Percentiles rank a stretch among this genome's conserved stretches.
These are phyloP conservation scores for Lycodopsis pacificus DNA, from an alignment of 2,797 vertebrate species.

Conservation along the genomic window DNA sequence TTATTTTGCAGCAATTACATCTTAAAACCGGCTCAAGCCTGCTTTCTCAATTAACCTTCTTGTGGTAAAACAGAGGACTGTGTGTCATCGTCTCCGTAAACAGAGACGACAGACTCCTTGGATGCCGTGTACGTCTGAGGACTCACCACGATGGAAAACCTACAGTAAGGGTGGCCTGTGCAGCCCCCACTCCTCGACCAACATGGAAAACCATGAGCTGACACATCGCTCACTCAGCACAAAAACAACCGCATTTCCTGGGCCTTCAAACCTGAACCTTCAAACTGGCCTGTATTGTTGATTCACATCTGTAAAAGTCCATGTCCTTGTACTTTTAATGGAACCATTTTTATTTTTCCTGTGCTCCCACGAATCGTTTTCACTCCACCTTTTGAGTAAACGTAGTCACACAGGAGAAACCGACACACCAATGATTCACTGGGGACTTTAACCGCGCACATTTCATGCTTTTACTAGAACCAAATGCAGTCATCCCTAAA, in stretches of 20 bases:
- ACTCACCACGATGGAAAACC: constrained; percentile 82
- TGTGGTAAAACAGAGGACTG: constrained; percentile 56
- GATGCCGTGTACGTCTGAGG: constrained; percentile 70
- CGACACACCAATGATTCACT: constrained; percentile 2
- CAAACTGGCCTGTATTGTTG: constrained; percentile 66
- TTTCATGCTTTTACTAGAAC: constrained; percentile 19
- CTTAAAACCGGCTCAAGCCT: constrained; percentile 40
- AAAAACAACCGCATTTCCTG: constrained; percentile 75
- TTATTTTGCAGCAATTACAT: constrained; percentile 23
- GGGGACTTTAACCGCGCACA: constrained; percentile 19
- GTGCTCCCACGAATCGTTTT: constrained; percentile 18
- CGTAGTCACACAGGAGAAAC: constrained; percentile 14
- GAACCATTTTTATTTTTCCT: constrained; percentile 43
- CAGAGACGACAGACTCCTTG: constrained; percentile 74
- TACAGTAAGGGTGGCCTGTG: constrained; percentile 73
- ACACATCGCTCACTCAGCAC: constrained; percentile 78
- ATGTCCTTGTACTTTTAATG: constrained; percentile 49
- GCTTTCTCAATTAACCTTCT: constrained; percentile 66
- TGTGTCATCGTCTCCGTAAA: constrained; percentile 80
- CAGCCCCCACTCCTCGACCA: constrained; percentile 70
- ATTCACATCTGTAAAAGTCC: constrained; percentile 76
- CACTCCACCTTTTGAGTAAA: constrained; percentile 30
- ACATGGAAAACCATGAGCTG: constrained; percentile 80
- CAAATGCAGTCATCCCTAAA: not conserved
- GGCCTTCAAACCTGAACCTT: constrained; percentile 73